Evolutionary conservation across 1,140 invertebrate species (phyloP), one percentile per base, ranked within the genome.

Genomic region (Bombus waltoni): DNA sequence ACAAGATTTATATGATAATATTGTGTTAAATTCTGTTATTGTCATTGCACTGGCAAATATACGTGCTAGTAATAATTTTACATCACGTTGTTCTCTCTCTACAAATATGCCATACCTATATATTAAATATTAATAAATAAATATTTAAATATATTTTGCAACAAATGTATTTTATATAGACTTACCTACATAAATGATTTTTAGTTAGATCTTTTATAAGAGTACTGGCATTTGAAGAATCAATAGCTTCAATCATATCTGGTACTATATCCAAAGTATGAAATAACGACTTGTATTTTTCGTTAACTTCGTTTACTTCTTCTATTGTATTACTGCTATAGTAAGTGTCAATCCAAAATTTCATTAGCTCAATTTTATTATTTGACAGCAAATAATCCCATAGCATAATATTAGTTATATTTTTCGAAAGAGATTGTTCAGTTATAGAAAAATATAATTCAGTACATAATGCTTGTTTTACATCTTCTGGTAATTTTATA

Each of bases 181-280:
- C 73, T n/a, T 85, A 94, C 93, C 90, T 90, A 74, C 88, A 92
- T 47, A 95, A 87, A 85, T 92, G 82, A 90, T 94, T 93, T 28
- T 96, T 95, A 83, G 96, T 93, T 85, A 95, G 94, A 93, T 96
- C 93, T 92, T 96, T 96, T 18, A 95, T 94, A 66, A 96, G 95
- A 81, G 89, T 88, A 91, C 95, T 96, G 87, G 95, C 96, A 87
- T 94, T 93, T 70, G 94, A 95, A 25, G 92, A 93, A 40, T 95
- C 92, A 80, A 96, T 94, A 70, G 75, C 92, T 59, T 95, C 93
- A 82, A 97, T 94, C 96, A 97, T 97, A 77, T 96, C 94, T 47
- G 95, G 82, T 11, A 95, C 96, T 72, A 97, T 96, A 70, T 95
- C 88, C 92, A 96, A 96, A 80, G 95, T 95, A 57, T 94, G 92